Percentiles rank a stretch among this genome's conserved stretches.
These are phyloP conservation scores for Apolygus lucorum DNA, from an alignment of 1,140 invertebrate species.

Conservation along the genomic window DNA sequence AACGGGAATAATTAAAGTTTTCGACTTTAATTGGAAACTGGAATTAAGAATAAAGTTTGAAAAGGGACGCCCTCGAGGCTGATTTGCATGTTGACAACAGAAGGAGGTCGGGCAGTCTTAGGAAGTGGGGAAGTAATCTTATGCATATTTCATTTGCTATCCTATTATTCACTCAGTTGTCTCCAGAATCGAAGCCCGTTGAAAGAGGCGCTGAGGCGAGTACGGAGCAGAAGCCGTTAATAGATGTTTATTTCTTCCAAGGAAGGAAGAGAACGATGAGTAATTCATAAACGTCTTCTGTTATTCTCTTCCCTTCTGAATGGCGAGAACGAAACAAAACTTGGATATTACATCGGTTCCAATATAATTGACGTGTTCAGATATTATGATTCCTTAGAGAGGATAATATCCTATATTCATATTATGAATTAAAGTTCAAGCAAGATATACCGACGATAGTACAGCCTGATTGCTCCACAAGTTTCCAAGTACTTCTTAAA, in stretches of 20 bases:
- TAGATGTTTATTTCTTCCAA: not conserved
- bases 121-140: conserved; percentile 10
- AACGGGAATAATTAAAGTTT: conserved; percentile 7
- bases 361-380: no score
- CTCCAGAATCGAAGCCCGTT: conserved; percentile 2
- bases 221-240: not conserved
- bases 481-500: no score
- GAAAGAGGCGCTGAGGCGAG: no score
- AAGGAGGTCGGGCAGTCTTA: not conserved
- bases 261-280: not conserved
- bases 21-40: not conserved
- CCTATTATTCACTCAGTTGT: conserved; percentile 16
- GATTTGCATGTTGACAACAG: conserved; percentile 15
- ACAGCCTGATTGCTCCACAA: no score
- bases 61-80: not conserved
- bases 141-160: conserved; percentile 9
- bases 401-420: no score
- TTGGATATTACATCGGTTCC: no score
- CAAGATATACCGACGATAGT: no score
- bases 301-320: not conserved
- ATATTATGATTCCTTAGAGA: no score
- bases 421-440: no score
- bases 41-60: conserved; percentile 17
- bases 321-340: no score
- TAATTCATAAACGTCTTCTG: conserved; percentile 2